Base-by-base conservation (phyloP, 2,113 vertebrate genomes). In the Catharus minimus region DNA sequence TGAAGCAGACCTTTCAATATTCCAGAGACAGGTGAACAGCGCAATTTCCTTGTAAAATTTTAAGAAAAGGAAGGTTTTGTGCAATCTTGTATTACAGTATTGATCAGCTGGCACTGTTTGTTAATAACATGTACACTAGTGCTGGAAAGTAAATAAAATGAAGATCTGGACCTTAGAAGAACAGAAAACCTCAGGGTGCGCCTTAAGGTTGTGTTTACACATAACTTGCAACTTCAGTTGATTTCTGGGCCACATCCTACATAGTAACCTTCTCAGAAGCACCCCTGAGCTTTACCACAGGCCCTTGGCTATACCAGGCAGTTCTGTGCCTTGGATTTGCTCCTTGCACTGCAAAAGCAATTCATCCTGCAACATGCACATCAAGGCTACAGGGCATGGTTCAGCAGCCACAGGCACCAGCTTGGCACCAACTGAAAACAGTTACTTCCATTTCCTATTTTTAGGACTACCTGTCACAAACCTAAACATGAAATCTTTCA, bases 301-400 rank as follows among this genome's bases (percentile, higher is more conserved):
- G 11, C 28, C 22, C 15, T 36, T 11, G 27, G 44, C 57, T 23
- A 46, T 15, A 30, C 7, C 49, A 82, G 30, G 69, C 41, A 57
- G 58, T 46, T 78, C 82, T 76, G 79, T 57, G 36, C 49, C 44
- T 62, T 36, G 16, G 46, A 50, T 56, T 56, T 57, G 44, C 36
- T 66, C 4, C 46, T 18, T 28, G 36, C 16, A 2, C 22, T 20
- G 10, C 0, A 0, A 15, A 60, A 55, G 32, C 39, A 72, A 33
- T 13, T 78, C 23, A 33, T 41, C 78, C 46, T 43, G 13, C 15
- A 67, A 56, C 8, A 8, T 1, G 22, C 13, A 39, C 26, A 22
- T 3, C n/a, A 67, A 46, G 57, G 56, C 21, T 24, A 12, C 32
- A 17, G 52, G 20, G 43, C 47, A 23, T 39, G 52, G 30, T 12